phyloP scores from a whole-genome alignment of 2,113 vertebrate genomes.

The Xenopus tropicalis region UCB_Xtro_10.0 CM004443.2:177913001-177913500 shows the following conservation, averaged over 20 bases:
- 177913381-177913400: slow-evolving; percentile 90
- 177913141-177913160: slow-evolving; percentile 24
- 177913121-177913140: slow-evolving; percentile 15
- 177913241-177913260: slow-evolving; percentile 65
- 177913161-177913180: slow-evolving; percentile 7
- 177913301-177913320: slow-evolving; percentile 83
- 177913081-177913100: too few relatives aligned
- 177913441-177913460: slow-evolving; percentile 63
- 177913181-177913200: slow-evolving; percentile 27
- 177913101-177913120: slow-evolving; percentile 1
- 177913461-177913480: slow-evolving; percentile 64
- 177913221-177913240: slow-evolving; percentile 59
- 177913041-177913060: too few relatives aligned
- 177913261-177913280: slow-evolving; percentile 64
- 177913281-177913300: slow-evolving; percentile 64
- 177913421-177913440: slow-evolving; percentile 91
- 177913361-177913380: slow-evolving; percentile 93
- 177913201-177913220: slow-evolving; percentile 53
- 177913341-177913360: slow-evolving; percentile 96
- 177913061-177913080: too few relatives aligned
- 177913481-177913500: slow-evolving; percentile 57
- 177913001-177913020: too few relatives aligned
- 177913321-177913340: slow-evolving; percentile 82
- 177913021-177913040: too few relatives aligned
- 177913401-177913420: slow-evolving; percentile 93